These are phyloP conservation scores for Parascotia fuliginaria DNA, from an alignment of 2,888 invertebrate genomes.

Conservation along the genomic window DNA sequence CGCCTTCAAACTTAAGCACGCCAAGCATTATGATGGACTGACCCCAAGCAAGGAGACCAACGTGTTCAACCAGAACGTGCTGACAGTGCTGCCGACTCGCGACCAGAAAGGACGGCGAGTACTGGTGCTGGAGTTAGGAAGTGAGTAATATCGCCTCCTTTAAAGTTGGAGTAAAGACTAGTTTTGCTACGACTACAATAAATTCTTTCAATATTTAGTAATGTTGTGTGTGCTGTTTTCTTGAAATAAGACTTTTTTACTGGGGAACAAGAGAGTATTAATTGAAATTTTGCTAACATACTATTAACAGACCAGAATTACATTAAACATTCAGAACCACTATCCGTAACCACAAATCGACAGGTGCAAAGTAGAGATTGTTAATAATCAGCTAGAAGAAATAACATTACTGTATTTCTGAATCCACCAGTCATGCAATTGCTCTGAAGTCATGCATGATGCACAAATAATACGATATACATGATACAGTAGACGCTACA, in stretches of 20 bases:
- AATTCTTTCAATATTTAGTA: no score
- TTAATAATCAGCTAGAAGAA: slow-evolving; percentile 17
- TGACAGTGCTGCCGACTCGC: slow-evolving; percentile 91
- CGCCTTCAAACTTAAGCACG: slow-evolving; percentile 92
- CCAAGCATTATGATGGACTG: slow-evolving; percentile 89
- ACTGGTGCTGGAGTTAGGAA: slow-evolving; percentile 92
- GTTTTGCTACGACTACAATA: no score
- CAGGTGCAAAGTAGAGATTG: no score
- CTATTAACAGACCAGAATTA: no score
- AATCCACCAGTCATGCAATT: slow-evolving; percentile 29
- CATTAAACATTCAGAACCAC: no score
- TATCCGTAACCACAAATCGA: no score
- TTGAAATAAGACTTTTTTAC: no score
- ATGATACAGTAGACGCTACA: slow-evolving; percentile 22
- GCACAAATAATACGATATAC: slow-evolving; percentile 34
- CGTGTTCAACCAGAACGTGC: slow-evolving; percentile 91
- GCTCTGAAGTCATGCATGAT: slow-evolving; percentile 38
- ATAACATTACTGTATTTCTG: slow-evolving; percentile 30
- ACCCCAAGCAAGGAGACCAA: slow-evolving; percentile 91
- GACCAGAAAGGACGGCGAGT: slow-evolving; percentile 93
- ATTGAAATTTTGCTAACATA: no score
- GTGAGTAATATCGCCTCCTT: no score
- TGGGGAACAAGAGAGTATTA: no score
- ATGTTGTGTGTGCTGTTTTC: no score
- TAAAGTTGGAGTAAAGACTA: no score